Evolutionary conservation across 2,797 vertebrate species (phyloP).

Genomic region (Champsocephalus esox): DNA sequence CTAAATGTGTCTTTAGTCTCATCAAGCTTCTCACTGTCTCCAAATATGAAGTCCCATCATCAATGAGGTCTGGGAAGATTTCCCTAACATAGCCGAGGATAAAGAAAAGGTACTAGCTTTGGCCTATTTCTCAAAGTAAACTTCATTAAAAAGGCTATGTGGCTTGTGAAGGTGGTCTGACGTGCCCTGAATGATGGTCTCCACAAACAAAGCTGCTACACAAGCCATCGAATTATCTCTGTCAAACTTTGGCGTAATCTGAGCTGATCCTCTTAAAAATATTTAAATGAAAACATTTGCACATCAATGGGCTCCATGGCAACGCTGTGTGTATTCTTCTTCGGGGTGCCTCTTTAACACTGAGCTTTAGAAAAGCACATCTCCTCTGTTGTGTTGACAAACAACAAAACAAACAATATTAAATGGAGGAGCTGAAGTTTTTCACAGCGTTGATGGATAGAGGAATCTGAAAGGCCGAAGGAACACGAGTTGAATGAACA

Average conservation of each 20-base stretch:
- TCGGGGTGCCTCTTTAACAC: conserved; percentile 87
- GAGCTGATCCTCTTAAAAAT: conserved; percentile 91
- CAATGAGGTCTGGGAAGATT: conserved; percentile 28
- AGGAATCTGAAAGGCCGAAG: conserved; percentile 73
- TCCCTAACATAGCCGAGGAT: conserved; percentile 37
- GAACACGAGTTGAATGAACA: conserved; percentile 72
- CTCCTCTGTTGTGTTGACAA: conserved; percentile 88
- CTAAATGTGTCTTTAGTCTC: neutral
- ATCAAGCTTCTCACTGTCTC: neutral
- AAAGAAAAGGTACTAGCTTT: conserved; percentile 61
- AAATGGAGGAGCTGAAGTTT: conserved; percentile 83
- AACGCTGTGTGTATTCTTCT: conserved; percentile 88
- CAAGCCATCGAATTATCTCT: conserved; percentile 90
- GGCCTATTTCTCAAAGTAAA: conserved; percentile 84
- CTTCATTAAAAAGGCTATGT: conserved; percentile 85
- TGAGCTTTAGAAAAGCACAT: conserved; percentile 87
- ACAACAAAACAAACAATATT: conserved; percentile 89
- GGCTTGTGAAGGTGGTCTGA: conserved; percentile 86
- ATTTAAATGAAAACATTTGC: conserved; percentile 90
- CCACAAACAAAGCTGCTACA: conserved; percentile 88
- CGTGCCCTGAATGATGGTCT: conserved; percentile 88
- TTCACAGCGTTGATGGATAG: conserved; percentile 83
- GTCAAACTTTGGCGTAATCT: conserved; percentile 92
- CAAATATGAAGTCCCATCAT: conserved; percentile 48
- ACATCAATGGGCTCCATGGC: conserved; percentile 88